Evolutionary conservation across 2,888 invertebrate species (phyloP), one percentile per base, ranked within the genome.

Genomic region (Anagyrus pseudococci): DNA sequence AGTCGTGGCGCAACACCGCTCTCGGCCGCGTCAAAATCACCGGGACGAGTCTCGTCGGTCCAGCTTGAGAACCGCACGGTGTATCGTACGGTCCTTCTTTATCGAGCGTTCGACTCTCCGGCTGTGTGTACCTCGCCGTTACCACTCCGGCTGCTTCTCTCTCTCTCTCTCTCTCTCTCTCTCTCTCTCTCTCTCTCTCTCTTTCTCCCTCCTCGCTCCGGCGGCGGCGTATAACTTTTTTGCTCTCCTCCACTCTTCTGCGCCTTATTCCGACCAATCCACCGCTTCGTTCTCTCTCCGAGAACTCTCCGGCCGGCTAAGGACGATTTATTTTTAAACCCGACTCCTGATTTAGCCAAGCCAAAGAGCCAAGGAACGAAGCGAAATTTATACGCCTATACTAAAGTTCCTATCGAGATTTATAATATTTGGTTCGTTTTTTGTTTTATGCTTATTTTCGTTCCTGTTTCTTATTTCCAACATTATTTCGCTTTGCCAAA

Each of bases 41-140:
- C 61, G 53, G 43, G 6, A 43, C 37, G 8, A 37, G 37, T 37
- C 37, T 37, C n/a, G 10, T 29, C 4, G 6, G 29, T 29, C 8
- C 20, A 8, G n/a, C 19, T n/a, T 15, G 40, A 41, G 17, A 25
- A 19, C 33, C 46, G 23, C 41, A 26, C 44, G 33, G 17, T 15
- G 26, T 29, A n/a, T n/a, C n/a, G n/a, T n/a, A n/a, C 57, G 47
- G 22, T 52, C 56, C 50, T 52, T 66, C 60, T 61, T 62, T 52
- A 58, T 62, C 67, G 61, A 41, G 67, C 67, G 26, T 67, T 67
- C 40, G 56, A 64, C 52, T 67, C 67, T 67, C 64, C 49, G 15
- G 13, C 43, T 46, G 33, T 56, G 47, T 22, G 33, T 22, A 22
- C 10, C 26, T 40, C 25, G 43, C 53, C 40, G 59, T 53, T 52